Evolutionary conservation across 2,797 vertebrate species (phyloP), one percentile per base, ranked within the genome.

Genomic region (Cossypha caffra): DNA sequence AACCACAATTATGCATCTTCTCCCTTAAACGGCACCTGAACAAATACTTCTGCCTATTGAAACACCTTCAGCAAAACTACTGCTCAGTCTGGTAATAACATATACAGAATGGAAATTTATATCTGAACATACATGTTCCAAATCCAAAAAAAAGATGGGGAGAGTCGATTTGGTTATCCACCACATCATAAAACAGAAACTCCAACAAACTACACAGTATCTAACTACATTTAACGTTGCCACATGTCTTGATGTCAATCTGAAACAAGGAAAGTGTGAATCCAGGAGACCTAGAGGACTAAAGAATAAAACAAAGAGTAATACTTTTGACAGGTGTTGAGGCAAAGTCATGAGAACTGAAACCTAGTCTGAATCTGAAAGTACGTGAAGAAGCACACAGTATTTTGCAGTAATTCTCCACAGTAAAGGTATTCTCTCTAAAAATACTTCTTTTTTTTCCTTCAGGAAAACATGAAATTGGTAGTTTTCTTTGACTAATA

Each of bases 121-220:
- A 86, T 43, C 26, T 62, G 33, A 86, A 69, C 11, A 26, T 8
- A 28, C 3, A 54, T 21, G 9, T 23, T 43, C 15, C 12, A 40
- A 2, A 7, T 59, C 12, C 12, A 45, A 7, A 51, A 62, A 18
- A 7, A 28, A 23, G 13, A 50, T 5, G 0, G 7, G 7, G 5
- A 38, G 7, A n/a, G 8, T 24, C 45, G 9, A n/a, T 26, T 37
- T 4, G 45, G 16, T 26, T 77, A 31, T 40, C 35, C 23, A 72
- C 18, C 24, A 61, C 7, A 3, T 37, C 51, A 73, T 37, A 62
- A 61, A 80, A 13, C 19, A 80, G 47, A 73, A 87, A 35, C 11
- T 80, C 29, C 42, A 68, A 43, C n/a, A 37, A 88, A 80, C 42
- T 29, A 37, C 5, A 11, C 6, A 23, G 21, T 38, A 18, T 69